Evolutionary conservation across 2,113 vertebrate species (phyloP).

Genomic region (Ictidomys tridecemlineatus): DNA sequence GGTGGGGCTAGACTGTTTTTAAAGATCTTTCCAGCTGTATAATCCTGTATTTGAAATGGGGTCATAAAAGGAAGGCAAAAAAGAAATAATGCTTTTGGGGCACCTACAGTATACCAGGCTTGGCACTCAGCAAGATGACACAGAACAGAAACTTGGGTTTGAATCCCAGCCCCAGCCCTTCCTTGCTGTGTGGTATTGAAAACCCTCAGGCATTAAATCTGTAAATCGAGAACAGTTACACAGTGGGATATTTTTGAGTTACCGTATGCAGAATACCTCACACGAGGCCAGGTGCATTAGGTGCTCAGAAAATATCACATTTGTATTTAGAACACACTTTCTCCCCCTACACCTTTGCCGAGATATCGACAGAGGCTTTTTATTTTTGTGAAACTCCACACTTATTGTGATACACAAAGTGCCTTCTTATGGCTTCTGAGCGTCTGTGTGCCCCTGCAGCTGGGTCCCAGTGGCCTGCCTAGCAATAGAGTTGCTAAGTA

Average conservation of each 20-base stretch:
- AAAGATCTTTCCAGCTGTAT: background rate
- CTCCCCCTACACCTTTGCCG: background rate
- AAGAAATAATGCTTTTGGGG: background rate
- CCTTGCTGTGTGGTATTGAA: background rate
- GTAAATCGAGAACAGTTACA: background rate
- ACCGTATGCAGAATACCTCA: background rate
- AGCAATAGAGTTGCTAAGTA: background rate
- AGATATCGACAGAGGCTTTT: background rate
- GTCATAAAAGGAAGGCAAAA: background rate
- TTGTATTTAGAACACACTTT: background rate
- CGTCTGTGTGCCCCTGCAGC: background rate
- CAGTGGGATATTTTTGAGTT: background rate
- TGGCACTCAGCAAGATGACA: background rate
- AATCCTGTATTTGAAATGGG: conserved; percentile 19
- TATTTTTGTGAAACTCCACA: background rate
- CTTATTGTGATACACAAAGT: background rate
- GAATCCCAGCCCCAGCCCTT: background rate
- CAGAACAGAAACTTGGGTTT: background rate
- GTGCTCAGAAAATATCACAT: background rate
- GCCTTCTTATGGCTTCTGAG: background rate
- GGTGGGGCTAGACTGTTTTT: background rate
- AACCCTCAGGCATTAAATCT: background rate
- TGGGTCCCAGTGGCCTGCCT: background rate
- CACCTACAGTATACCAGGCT: background rate
- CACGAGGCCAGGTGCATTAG: background rate